Conservation (phyloP, 64 coral and sea anemone species). For the Hydrozoanthus tunicans region DNA sequence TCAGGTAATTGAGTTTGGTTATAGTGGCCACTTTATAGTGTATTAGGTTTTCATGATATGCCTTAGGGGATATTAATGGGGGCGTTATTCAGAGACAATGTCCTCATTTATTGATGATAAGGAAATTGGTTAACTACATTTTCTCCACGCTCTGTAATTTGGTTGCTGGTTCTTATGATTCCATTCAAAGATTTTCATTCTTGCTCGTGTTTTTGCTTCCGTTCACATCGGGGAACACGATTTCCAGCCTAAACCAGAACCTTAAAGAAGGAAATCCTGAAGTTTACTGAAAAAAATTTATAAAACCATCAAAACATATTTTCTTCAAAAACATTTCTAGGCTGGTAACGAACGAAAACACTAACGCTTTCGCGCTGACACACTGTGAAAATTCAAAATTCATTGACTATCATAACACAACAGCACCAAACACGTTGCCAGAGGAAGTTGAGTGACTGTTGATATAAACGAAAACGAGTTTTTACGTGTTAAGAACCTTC, state of each 20-base stretch:
- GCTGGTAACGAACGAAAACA: no score
- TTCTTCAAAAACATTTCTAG: no score
- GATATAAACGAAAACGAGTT: no score
- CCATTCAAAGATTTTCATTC: slow-evolving; percentile 13
- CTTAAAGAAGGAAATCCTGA: not conserved
- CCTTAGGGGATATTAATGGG: not conserved
- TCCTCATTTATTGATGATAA: slow-evolving; percentile 33
- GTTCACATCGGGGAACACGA: slow-evolving; percentile 1
- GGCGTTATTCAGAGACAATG: slow-evolving; percentile 8
- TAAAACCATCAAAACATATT: not conserved
- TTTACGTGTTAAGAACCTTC: no score
- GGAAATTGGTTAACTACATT: slow-evolving; percentile 13
- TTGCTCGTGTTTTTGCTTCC: not conserved
- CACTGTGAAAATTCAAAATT: no score
- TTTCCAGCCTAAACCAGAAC: not conserved
- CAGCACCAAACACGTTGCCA: no score
- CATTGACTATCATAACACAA: no score
- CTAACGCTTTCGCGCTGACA: no score
- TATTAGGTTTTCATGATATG: not conserved
- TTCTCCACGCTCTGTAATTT: slow-evolving; percentile 19
- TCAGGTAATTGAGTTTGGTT: not conserved
- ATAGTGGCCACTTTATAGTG: not conserved
- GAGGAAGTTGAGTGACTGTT: no score
- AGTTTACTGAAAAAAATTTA: not conserved
- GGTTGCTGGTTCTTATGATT: not conserved